Base-by-base conservation (phyloP, 2,113 vertebrate species). In the Formicarius rufipectus region DNA sequence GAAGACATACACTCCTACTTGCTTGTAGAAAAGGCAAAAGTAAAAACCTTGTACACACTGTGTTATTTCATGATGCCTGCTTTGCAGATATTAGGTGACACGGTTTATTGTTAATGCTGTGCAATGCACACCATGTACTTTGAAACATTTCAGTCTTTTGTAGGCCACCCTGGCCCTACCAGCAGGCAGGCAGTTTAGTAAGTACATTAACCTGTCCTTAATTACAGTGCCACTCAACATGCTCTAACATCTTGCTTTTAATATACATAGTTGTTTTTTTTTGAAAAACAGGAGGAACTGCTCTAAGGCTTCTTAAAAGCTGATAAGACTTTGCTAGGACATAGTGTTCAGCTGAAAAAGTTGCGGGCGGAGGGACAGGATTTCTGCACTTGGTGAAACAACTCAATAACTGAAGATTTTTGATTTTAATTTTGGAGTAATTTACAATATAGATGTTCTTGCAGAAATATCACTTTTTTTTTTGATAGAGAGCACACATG, bases 341-440 rank as follows among this genome's bases (percentile, higher is more conserved):
- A 39, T 24, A 35, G 28, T 31, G 47, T 84, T 89, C 76, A 62
- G 12, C 22, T 10, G 45, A 35, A 85, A 62, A 93, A 31, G 25
- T 58, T 86, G 94, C 95, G 72, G 64, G 87, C 37, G 84, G 87
- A 87, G 49, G 68, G 27, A 63, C 86, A 86, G 42, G 69, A 52
- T 69, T 90, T 75, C 75, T 80, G 35, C 77, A 28, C 55, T 86
- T 83, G n/a, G 28, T n/a, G 63, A 86, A 73, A 80, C 44, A 80
- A 80, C 35, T 40, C 45, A 77, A 4, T 37, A 92, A 80, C 39
- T 40, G 71, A 71, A 90, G 85, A 64, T 33, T 13, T 63, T 72
- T 67, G 27, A 86, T 90, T 89, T 90, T 91, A 86, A 96, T 86
- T 87, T 74, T 63, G 44, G 91, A 87, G 47, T n/a, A 1, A 56